A percentile compares a stretch with the other conserved stretches of the same genome.
Conservation (phyloP, 2,888 invertebrate genomes). For the Drosophila pullipes region DNA sequence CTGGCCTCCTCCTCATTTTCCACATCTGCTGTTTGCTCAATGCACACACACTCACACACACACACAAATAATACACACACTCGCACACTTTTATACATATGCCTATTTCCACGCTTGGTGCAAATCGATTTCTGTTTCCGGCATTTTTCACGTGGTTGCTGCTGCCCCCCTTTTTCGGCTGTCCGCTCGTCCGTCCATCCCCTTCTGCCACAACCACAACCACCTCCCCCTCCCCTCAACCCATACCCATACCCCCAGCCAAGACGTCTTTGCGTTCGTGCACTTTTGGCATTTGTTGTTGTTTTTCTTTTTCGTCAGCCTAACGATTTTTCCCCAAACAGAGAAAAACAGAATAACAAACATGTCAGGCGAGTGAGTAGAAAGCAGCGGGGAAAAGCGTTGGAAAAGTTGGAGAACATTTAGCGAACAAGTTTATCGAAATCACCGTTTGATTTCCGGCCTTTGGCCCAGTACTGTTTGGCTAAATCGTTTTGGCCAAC, state of each 20-base stretch:
- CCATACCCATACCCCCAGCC: neutral
- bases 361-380: conserved; percentile 37
- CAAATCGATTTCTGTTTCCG: conserved; percentile 85
- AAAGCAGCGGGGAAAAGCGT: conserved; percentile 12
- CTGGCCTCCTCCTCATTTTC: conserved; percentile 1
- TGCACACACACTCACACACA: conserved; percentile 27
- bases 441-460: conserved; percentile 65
- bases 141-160: conserved; percentile 84
- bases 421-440: conserved; percentile 53
- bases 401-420: conserved; percentile 18
- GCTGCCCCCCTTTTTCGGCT: conserved; percentile 33
- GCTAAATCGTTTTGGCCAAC: conserved; percentile 5
- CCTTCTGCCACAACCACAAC: conserved; percentile 15
- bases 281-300: conserved; percentile 71
- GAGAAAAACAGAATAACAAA: conserved; percentile 42
- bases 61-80: conserved; percentile 19
- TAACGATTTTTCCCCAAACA: conserved; percentile 79
- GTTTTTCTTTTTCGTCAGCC: conserved; percentile 39
- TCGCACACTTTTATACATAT: conserved; percentile 25
- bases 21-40: conserved; percentile 29
- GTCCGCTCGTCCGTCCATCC: conserved; percentile 35
- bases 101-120: conserved; percentile 58
- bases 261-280: conserved; percentile 56
- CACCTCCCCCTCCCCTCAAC: neutral
- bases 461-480: conserved; percentile 48